A percentile compares a stretch with the other conserved stretches of the same genome.
These are phyloP conservation scores for Hipposideros larvatus DNA, from an alignment of 2,797 vertebrate species.

Conservation along the genomic window DNA sequence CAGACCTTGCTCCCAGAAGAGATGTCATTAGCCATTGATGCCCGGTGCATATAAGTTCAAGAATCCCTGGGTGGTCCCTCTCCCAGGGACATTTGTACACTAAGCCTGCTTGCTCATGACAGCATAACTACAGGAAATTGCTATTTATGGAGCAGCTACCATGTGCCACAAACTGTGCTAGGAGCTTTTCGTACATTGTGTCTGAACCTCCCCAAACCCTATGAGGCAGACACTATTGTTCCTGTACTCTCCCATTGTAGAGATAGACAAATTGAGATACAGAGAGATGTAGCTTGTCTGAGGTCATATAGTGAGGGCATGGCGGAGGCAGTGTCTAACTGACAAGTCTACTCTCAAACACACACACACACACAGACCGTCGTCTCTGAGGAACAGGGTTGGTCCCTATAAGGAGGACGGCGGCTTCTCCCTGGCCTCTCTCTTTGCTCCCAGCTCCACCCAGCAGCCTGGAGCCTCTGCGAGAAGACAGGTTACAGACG, in stretches of 20 bases:
- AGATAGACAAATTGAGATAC: not conserved
- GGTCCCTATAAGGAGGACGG: not conserved
- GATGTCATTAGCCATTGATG: not conserved
- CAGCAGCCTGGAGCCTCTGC: not conserved
- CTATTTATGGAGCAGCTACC: not conserved
- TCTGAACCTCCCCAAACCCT: not conserved
- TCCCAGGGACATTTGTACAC: not conserved
- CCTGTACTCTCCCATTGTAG: not conserved
- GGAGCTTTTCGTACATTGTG: not conserved
- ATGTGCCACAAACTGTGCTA: not conserved
- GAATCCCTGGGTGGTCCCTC: not conserved
- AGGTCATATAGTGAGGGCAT: not conserved
- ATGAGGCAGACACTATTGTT: not conserved
- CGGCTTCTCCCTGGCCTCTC: not conserved
- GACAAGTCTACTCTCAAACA: constrained; percentile 35
- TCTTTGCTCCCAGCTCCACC: not conserved
- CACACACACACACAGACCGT: not conserved
- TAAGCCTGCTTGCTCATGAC: not conserved
- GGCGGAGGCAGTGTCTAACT: not conserved
- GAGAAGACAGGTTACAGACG: not conserved
- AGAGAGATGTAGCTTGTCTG: not conserved
- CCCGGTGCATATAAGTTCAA: not conserved
- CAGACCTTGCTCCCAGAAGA: not conserved
- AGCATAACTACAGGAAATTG: not conserved
- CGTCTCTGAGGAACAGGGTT: not conserved